phyloP scores from a whole-genome alignment of 1,140 invertebrate genomes.

The Eulimnadia texana region DNA sequence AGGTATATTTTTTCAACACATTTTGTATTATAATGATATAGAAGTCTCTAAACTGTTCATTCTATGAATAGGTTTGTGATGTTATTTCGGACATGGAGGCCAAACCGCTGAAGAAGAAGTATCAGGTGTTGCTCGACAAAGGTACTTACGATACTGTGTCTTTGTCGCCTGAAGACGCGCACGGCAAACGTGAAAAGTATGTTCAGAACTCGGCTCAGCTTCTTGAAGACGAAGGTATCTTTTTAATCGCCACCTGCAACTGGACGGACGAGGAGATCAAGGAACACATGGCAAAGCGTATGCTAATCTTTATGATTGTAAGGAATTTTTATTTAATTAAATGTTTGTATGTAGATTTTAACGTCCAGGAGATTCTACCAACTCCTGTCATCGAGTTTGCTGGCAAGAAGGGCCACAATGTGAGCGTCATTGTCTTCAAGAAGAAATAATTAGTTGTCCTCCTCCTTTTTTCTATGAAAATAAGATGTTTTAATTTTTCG shows the following conservation, averaged over 20 bases:
- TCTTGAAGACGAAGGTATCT: constrained; percentile 43
- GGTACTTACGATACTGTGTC: constrained; percentile 76
- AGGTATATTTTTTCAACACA: constrained; percentile 16
- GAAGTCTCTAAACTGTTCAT: constrained; percentile 26
- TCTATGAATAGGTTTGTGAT: constrained; percentile 35
- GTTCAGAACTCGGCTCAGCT: constrained; percentile 45
- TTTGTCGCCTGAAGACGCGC: constrained; percentile 50
- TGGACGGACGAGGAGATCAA: constrained; percentile 76
- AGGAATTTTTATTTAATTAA: constrained; percentile 3
- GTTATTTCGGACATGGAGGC: constrained; percentile 31
- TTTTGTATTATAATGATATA: no score
- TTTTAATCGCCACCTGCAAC: constrained; percentile 85
- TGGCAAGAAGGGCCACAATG: constrained; percentile 59
- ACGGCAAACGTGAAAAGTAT: constrained; percentile 47
- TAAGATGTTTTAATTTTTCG: no score
- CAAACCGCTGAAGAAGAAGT: constrained; percentile 36
- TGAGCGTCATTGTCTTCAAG: constrained; percentile 58
- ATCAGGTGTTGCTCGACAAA: constrained; percentile 64
- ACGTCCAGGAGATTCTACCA: constrained; percentile 45
- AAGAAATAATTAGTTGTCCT: constrained; percentile 27
- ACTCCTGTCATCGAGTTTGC: constrained; percentile 70
- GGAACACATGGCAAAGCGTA: constrained; percentile 47
- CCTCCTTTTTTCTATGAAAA: constrained; percentile 21
- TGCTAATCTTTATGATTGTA: constrained; percentile 18
- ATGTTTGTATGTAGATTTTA: constrained; percentile 31